Conservation (phyloP, 2,888 invertebrate species). For the Drosophila subsilvestris region DNA sequence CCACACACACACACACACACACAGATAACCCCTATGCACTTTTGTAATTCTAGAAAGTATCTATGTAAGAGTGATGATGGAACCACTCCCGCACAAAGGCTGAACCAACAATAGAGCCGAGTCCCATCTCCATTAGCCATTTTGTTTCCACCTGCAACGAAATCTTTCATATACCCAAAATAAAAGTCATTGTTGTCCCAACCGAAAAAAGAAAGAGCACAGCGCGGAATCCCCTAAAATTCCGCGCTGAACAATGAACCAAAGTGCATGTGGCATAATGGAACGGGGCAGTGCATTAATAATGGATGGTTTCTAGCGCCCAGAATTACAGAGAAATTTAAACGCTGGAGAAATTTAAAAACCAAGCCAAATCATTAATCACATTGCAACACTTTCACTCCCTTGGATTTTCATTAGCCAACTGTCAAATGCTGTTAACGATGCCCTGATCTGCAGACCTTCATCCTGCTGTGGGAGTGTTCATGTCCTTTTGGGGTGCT, state of each 20-base stretch:
- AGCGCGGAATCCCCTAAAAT: slow-evolving; percentile 13
- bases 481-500: slow-evolving; percentile 57
- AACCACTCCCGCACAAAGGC: slow-evolving; percentile 11
- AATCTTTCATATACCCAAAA: slow-evolving; percentile 30
- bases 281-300: slow-evolving; percentile 40
- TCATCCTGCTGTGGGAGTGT: slow-evolving; percentile 10
- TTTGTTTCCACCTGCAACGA: slow-evolving; percentile 25
- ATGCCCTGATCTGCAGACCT: slow-evolving; percentile 12
- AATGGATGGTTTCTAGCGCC: slow-evolving; percentile 26
- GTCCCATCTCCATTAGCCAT: slow-evolving; percentile 50
- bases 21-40: slow-evolving; percentile 37
- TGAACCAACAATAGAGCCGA: slow-evolving; percentile 51
- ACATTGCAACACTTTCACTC: slow-evolving; percentile 53
- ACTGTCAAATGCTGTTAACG: slow-evolving; percentile 54
- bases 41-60: slow-evolving; percentile 35
- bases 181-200: slow-evolving; percentile 57
- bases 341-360: slow-evolving; percentile 37
- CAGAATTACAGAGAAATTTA: slow-evolving; percentile 44
- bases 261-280: slow-evolving; percentile 56
- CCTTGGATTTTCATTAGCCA: slow-evolving; percentile 66
- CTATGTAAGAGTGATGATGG: background rate
- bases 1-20: too few relatives aligned
- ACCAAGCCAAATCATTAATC: slow-evolving; percentile 55
- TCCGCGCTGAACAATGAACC: slow-evolving; percentile 29
- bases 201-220: slow-evolving; percentile 17